Percentiles rank a stretch among this genome's conserved stretches.
Evolutionary conservation across 2,888 invertebrate species (phyloP).

Genomic region (Trissonchulus sp.): DNA sequence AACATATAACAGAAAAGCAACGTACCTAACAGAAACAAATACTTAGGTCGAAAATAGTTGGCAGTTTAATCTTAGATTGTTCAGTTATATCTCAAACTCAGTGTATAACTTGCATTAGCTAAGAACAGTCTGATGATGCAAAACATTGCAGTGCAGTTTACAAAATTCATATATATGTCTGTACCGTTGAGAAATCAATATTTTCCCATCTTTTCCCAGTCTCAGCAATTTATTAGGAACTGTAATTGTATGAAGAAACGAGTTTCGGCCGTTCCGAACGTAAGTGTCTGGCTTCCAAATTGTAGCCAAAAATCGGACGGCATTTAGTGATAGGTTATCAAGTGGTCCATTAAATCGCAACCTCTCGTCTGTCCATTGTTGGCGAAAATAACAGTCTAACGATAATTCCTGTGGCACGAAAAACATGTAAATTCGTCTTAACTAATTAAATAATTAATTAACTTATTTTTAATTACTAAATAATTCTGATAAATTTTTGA

Average conservation of each 20-base stretch:
- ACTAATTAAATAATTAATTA: not conserved
- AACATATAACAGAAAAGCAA: too few species aligned
- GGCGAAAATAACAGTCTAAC: slow-evolving; percentile 80
- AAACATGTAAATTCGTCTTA: not conserved
- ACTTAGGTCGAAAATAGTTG: too few species aligned
- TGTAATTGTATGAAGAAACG: slow-evolving; percentile 90
- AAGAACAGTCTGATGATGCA: too few species aligned
- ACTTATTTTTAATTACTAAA: too few species aligned
- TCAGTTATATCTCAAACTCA: too few species aligned
- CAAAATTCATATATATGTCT: too few species aligned
- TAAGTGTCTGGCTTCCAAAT: slow-evolving; percentile 96
- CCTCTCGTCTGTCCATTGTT: slow-evolving; percentile 74
- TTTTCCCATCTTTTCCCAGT: slow-evolving; percentile 80
- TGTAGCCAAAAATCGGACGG: slow-evolving; percentile 70
- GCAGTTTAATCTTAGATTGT: too few species aligned
- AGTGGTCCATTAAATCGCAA: slow-evolving; percentile 60
- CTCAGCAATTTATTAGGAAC: slow-evolving; percentile 89
- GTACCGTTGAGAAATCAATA: slow-evolving; percentile 86
- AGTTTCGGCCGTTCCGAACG: slow-evolving; percentile 87
- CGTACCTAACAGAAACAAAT: too few species aligned
- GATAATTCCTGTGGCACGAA: slow-evolving; percentile 65
- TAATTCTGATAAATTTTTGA: too few species aligned
- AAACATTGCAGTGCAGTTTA: too few species aligned
- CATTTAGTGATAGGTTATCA: slow-evolving; percentile 63
- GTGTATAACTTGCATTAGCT: too few species aligned